These are phyloP conservation scores for Todiramphus chloris DNA, from an alignment of 2,113 vertebrate species.

Conservation along the genomic window DNA sequence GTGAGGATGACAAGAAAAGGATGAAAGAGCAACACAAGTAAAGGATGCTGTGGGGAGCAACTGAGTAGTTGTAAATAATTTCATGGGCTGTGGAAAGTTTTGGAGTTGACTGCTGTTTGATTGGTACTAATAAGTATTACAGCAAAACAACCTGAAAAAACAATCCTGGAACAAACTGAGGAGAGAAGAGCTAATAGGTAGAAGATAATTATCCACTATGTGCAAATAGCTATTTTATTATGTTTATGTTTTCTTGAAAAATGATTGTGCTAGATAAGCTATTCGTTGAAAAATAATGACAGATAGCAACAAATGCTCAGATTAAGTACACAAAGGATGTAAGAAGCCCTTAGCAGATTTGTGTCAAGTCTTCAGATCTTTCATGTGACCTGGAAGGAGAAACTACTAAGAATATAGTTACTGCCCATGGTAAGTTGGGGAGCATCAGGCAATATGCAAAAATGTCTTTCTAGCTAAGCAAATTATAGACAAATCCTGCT, in stretches of 20 bases:
- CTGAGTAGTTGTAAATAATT: neutral
- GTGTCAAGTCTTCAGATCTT: neutral
- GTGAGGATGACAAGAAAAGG: neutral
- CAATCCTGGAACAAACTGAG: neutral
- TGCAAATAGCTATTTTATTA: neutral
- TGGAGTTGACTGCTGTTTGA: neutral
- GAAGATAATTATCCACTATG: neutral
- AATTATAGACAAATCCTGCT: neutral
- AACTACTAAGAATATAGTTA: neutral
- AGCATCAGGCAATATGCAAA: neutral
- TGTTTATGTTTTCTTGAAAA: neutral
- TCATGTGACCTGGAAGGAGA: neutral
- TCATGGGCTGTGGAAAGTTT: neutral
- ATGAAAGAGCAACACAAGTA: neutral
- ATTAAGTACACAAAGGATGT: neutral
- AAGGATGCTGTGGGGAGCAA: neutral
- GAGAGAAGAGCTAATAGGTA: neutral
- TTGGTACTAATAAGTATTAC: neutral
- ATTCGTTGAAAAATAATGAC: neutral
- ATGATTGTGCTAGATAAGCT: neutral
- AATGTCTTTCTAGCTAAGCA: neutral
- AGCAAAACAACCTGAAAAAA: slow-evolving; percentile 8
- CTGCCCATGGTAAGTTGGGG: neutral
- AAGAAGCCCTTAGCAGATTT: neutral
- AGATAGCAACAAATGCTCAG: neutral